Evolutionary conservation across 2,113 vertebrate species (phyloP).

Genomic region (Prolemur simus): DNA sequence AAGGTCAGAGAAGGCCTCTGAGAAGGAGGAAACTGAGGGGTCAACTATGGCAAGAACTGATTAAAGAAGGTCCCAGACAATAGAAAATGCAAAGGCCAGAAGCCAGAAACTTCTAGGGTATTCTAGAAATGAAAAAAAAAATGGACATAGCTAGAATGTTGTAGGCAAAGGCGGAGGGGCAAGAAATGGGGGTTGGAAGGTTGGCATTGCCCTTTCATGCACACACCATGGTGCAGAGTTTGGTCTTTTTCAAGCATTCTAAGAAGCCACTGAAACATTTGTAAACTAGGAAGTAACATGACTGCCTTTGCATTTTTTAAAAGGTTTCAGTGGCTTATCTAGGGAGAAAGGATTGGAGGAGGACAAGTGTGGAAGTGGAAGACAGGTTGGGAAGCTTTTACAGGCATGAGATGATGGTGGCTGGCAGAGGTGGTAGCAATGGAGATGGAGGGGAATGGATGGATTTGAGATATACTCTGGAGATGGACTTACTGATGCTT

Average conservation of each 20-base stretch:
- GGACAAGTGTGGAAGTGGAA: not conserved
- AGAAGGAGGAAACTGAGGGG: not conserved
- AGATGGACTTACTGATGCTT: not conserved
- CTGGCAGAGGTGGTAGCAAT: not conserved
- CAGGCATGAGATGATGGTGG: not conserved
- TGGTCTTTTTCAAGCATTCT: not conserved
- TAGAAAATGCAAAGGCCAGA: not conserved
- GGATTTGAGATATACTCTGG: not conserved
- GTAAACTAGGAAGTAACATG: not conserved
- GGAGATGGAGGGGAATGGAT: not conserved
- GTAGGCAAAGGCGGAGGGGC: not conserved
- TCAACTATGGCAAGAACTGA: not conserved
- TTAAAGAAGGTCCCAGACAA: not conserved
- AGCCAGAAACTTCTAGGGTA: not conserved
- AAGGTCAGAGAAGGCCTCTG: not conserved
- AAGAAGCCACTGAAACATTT: not conserved
- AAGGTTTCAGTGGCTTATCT: not conserved
- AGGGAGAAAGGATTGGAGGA: not conserved
- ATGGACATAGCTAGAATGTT: not conserved
- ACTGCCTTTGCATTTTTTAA: not conserved
- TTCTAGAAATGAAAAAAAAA: not conserved
- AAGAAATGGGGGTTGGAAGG: not conserved
- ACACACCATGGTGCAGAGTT: not conserved
- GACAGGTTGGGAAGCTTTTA: not conserved
- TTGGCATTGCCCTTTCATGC: not conserved